phyloP scores from a whole-genome alignment of 2,113 vertebrate genomes.

The Cathartes aura region DNA sequence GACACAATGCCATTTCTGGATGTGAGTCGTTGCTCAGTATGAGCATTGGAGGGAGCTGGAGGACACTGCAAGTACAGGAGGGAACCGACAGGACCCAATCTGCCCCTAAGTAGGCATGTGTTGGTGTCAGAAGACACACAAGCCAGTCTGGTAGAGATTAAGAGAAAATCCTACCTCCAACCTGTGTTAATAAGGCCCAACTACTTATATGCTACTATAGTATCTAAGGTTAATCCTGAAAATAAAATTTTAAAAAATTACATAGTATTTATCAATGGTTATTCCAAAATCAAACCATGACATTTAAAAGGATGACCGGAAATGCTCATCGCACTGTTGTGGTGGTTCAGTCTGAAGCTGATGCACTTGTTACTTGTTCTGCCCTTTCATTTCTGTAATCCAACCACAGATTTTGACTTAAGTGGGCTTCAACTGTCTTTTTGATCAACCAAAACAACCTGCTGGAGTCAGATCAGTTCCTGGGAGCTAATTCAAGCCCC shows the following conservation, averaged over 20 bases:
- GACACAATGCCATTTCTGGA: not conserved
- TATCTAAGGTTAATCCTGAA: not conserved
- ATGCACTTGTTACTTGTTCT: not conserved
- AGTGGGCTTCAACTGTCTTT: not conserved
- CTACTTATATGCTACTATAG: not conserved
- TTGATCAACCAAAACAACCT: not conserved
- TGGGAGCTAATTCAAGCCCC: not conserved
- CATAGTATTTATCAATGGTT: not conserved
- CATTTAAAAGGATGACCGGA: not conserved
- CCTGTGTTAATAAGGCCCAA: not conserved
- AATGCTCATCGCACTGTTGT: not conserved
- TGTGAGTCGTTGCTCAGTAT: not conserved
- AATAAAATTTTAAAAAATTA: not conserved
- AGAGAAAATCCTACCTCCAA: not conserved
- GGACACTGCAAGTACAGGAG: not conserved
- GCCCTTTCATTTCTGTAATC: not conserved
- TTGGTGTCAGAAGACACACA: not conserved
- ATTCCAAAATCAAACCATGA: not conserved
- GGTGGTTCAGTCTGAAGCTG: not conserved
- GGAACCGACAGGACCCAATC: not conserved
- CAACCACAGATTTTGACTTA: not conserved
- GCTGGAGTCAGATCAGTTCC: not conserved
- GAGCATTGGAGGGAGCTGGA: not conserved
- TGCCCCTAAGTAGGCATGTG: rapidly evolving
- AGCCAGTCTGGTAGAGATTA: not conserved